Conservation (phyloP, 1,140 invertebrate species). For the Lineus longissimus region DNA sequence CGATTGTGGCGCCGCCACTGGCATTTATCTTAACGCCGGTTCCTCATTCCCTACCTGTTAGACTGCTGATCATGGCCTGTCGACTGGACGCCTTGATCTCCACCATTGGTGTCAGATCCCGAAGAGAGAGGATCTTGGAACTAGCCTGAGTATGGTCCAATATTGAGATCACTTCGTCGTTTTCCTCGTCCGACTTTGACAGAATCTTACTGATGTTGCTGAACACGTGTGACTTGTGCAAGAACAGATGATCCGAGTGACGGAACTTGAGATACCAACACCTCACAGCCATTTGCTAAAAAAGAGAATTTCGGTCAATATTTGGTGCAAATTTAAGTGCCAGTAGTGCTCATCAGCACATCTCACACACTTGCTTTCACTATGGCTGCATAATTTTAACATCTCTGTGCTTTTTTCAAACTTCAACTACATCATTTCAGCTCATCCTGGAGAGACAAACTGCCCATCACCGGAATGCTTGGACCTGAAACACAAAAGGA, state of each 20-base stretch:
- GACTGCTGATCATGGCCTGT: slow-evolving; percentile 85
- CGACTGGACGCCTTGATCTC: slow-evolving; percentile 88
- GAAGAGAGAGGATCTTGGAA: slow-evolving; percentile 63
- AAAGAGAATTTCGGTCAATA: not conserved
- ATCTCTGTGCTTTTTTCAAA: too few relatives aligned
- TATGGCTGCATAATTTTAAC: too few relatives aligned
- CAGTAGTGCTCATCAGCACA: too few relatives aligned
- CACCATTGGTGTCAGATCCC: slow-evolving; percentile 70
- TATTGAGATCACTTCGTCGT: slow-evolving; percentile 37
- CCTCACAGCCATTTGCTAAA: slow-evolving; percentile 83
- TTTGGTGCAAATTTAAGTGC: too few relatives aligned
- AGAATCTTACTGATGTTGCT: slow-evolving; percentile 95
- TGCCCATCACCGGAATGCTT: too few relatives aligned
- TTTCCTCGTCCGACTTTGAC: slow-evolving; percentile 81
- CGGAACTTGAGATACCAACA: slow-evolving; percentile 90
- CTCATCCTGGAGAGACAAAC: too few relatives aligned
- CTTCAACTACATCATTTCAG: too few relatives aligned
- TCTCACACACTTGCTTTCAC: too few relatives aligned
- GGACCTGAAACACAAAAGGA: too few relatives aligned
- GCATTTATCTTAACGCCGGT: too few relatives aligned
- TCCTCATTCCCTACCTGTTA: slow-evolving; percentile 65
- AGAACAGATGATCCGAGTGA: slow-evolving; percentile 82
- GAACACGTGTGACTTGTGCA: slow-evolving; percentile 91
- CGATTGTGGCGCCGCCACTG: too few relatives aligned
- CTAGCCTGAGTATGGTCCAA: slow-evolving; percentile 26